Evolutionary conservation across 1,140 invertebrate species (phyloP), one percentile per base, ranked within the genome.

Genomic region (Whitmania pigra): DNA sequence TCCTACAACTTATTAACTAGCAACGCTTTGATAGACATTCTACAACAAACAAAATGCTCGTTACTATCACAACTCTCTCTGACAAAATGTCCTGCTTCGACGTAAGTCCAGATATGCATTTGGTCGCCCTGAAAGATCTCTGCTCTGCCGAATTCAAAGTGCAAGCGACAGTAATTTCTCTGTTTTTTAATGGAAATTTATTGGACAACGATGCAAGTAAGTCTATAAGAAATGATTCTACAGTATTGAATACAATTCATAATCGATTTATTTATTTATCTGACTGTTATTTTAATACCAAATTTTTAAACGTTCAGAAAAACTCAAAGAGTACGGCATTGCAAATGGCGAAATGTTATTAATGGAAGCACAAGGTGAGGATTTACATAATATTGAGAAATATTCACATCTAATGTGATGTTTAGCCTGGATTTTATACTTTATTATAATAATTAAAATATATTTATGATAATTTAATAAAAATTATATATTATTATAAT

Each of bases 91-190:
- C 94, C 83, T 87, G 89, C 69, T 80, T 96, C 67, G 93, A 96
- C 77, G 91, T 96, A 11, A 88, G 88, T 73, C 91, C 93, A 80
- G 93, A 97, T 77, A 84, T 97, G 76, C 93, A 96, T 83, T 81
- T 96, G 74, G 92, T 93, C 81, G 95, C 94, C 84, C 94, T 97
- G 77, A 95, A 94, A 83, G 92, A 92, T 1, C 89, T 96, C 76
- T 96, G 93, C 84, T 81, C 82, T 78, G 88, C 92, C 73, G 93
- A 96, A 84, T 89, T 89, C 31, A 90, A 89, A 22, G 88, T 93
- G 76, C 87, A 91, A 6, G 87, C 89, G 0, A 83, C 84, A 49
- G 88, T 94, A 81, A 92, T 94, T 68, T 85, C 88, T 3, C 86
- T 97, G 72, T 86, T 90, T 40, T 91, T 90, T 79, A 91, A 95